Evolutionary conservation across 2,113 vertebrate genomes (phyloP).

Genomic region (Ardeotis arabs): DNA sequence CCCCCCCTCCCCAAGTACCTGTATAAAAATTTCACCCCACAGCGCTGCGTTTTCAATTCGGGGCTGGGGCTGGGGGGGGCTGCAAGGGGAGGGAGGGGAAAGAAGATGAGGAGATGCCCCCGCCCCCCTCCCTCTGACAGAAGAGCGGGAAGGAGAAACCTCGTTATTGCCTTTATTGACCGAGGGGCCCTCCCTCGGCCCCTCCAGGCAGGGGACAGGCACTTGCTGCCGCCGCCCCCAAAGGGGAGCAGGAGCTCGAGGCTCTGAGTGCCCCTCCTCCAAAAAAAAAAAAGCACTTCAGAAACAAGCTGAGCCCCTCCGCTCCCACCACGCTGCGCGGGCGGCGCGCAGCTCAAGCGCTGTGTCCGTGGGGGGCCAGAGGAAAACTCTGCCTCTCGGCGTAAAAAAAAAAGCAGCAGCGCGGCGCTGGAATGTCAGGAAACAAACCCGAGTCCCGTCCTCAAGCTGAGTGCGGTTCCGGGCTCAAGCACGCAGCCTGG

Average conservation of each 20-base stretch:
- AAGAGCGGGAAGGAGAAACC: not conserved
- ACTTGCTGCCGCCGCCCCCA: not conserved
- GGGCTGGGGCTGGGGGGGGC: no score
- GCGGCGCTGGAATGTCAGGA: not conserved
- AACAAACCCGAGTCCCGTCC: not conserved
- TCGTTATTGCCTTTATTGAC: constrained; percentile 6
- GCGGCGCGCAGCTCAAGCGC: not conserved
- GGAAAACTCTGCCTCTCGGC: not conserved
- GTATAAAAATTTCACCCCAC: no score
- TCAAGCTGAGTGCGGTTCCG: not conserved
- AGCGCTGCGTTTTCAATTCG: not conserved
- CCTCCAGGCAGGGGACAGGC: not conserved
- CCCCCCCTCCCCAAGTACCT: no score
- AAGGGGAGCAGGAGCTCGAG: not conserved
- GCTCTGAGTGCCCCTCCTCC: not conserved
- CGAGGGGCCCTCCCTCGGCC: not conserved
- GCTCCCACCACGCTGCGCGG: no score
- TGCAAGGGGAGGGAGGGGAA: no score
- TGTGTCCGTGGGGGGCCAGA: not conserved
- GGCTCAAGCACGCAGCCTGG: rapidly evolving
- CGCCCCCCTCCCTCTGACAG: not conserved
- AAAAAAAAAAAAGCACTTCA: not conserved
- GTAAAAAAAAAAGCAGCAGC: not conserved
- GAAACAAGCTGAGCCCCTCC: not conserved
- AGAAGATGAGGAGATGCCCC: no score